Conservation (phyloP, 2,888 invertebrate genomes). For the Lordiphosa fenestrarum region DNA sequence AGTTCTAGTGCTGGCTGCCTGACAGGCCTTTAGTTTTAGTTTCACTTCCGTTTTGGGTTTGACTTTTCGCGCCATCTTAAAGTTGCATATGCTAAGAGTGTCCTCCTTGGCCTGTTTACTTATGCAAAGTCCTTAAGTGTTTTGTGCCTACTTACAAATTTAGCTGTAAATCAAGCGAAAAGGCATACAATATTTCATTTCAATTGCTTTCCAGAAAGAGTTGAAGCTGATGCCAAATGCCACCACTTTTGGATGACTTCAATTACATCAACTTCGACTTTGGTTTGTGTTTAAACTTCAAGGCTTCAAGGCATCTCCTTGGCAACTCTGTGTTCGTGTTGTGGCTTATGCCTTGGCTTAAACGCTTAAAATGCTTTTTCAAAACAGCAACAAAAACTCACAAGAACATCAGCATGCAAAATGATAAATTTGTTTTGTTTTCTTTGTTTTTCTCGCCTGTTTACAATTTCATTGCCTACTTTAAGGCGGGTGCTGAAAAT, state of each 20-base stretch:
- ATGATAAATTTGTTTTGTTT: slow-evolving; percentile 61
- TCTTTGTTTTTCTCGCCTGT: slow-evolving; percentile 18
- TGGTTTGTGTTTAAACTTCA: no score
- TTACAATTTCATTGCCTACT: slow-evolving; percentile 39
- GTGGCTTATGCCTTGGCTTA: slow-evolving; percentile 55
- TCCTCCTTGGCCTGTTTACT: slow-evolving; percentile 51
- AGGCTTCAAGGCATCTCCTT: slow-evolving; percentile 7
- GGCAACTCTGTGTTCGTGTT: slow-evolving; percentile 54
- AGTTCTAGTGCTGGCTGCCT: slow-evolving; percentile 19
- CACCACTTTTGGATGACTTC: no score
- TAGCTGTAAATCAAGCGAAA: slow-evolving; percentile 55
- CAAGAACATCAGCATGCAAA: slow-evolving; percentile 20
- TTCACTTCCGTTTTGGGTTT: slow-evolving; percentile 11
- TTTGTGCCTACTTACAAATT: slow-evolving; percentile 68
- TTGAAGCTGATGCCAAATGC: no score
- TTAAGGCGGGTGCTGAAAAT: slow-evolving; percentile 47
- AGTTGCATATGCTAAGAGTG: slow-evolving; percentile 45
- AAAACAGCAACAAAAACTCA: slow-evolving; percentile 23
- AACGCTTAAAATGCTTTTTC: slow-evolving; percentile 73
- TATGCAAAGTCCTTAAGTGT: slow-evolving; percentile 71
- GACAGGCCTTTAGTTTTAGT: slow-evolving; percentile 24
- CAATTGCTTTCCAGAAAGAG: not conserved
- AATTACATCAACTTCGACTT: no score
- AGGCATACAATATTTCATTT: slow-evolving; percentile 1
- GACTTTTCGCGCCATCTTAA: slow-evolving; percentile 24